Base-by-base conservation (phyloP, 2,888 invertebrate species). In the Morinoia aosen region DNA sequence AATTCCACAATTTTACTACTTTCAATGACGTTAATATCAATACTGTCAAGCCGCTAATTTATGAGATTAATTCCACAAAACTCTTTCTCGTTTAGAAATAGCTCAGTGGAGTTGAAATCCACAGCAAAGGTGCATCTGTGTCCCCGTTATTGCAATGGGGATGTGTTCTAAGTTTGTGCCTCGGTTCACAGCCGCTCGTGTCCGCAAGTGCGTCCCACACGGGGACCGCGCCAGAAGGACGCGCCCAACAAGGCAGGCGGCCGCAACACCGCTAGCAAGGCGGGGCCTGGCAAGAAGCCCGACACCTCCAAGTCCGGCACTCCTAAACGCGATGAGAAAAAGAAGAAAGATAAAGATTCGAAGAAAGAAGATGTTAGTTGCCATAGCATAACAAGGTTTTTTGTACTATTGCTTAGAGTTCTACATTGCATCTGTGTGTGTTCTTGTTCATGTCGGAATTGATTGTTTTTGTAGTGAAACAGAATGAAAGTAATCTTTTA, bases 141-240 rank as follows among this genome's bases (percentile, higher is more conserved):
- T n/a, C 48, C 48, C 3, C 48, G 48, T 48, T 2, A 4, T 48
- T 48, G 48, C 48, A 48, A 5, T 5, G 5, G 2, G 76, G 25
- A 76, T 33, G 76, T 25, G 8, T 33, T 3, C 76, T 76, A 33
- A 76, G 33, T 76, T 76, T 76, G 8, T 76, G 33, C 76, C 11
- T 91, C 16, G 33, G 58, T 93, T 57, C n/a, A 56, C 95, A 95
- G 95, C 48, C 88, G 95, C 39, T 93, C 95, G 40, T 33, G 95
- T n/a, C 96, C 96, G 8, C 96, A 96, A 95, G 96, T 96, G 39
- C 96, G 96, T n/a, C 96, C 97, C 11, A 96, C 96, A 10, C 95
- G 97, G 64, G 96, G 96, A 2, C 96, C 97, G 1, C 95, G 96
- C 7, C 95, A 95, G 91, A 95, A 95, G 58, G 96, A 96, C 76